Percentiles rank a stretch among this genome's conserved stretches.
These are phyloP conservation scores for Cyanoramphus novaezelandiae DNA, from an alignment of 2,113 vertebrate species.

Conservation along the genomic window DNA sequence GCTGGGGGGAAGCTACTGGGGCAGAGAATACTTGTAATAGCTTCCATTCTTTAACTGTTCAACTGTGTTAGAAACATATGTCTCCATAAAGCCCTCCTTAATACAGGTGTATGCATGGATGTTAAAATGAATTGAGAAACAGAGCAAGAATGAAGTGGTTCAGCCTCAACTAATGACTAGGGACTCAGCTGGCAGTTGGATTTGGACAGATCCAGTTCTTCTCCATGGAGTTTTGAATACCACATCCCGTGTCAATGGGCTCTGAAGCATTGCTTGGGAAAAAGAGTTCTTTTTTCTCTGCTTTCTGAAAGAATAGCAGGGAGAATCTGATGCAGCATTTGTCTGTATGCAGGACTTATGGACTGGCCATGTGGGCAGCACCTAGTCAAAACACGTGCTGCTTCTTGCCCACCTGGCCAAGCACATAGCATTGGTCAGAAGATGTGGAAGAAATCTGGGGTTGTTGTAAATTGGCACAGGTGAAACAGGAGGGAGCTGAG, in stretches of 20 bases:
- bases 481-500: not conserved
- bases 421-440: not conserved
- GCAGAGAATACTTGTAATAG: not conserved
- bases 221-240: not conserved
- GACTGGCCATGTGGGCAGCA: not conserved
- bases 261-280: not conserved
- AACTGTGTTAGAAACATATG: not conserved
- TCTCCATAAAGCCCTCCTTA: not conserved
- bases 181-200: not conserved
- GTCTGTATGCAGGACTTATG: not conserved
- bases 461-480: not conserved
- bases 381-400: not conserved
- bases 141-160: not conserved
- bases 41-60: not conserved
- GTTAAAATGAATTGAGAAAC: not conserved
- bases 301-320: not conserved
- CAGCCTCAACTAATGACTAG: not conserved
- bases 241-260: not conserved
- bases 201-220: not conserved
- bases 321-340: accelerated
- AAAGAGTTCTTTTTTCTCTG: not conserved
- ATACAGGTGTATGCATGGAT: not conserved
- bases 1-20: not conserved
- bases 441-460: not conserved
- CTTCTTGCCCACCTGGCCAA: not conserved